These are phyloP conservation scores for Rhogogaster chlorosoma DNA, from an alignment of 2,888 invertebrate species.

Conservation along the genomic window DNA sequence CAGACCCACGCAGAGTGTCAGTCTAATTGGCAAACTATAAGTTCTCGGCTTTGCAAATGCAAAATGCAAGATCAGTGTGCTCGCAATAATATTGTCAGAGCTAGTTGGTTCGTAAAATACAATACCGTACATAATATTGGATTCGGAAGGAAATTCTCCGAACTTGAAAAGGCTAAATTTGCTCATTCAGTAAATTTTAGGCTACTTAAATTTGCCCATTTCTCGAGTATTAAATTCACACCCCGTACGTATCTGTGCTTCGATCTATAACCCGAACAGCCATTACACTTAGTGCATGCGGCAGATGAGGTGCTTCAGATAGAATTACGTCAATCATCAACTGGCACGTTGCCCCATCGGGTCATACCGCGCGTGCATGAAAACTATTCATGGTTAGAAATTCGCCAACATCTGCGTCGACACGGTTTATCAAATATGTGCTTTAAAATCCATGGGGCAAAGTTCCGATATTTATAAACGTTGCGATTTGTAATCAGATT, in stretches of 20 bases:
- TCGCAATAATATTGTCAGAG: neutral
- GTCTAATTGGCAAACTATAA: neutral
- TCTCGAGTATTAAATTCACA: neutral
- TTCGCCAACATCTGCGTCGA: neutral
- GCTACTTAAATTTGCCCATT: neutral
- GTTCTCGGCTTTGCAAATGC: neutral
- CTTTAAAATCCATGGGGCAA: neutral
- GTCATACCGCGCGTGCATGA: neutral
- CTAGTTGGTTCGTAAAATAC: neutral
- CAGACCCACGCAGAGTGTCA: neutral
- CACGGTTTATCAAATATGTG: neutral
- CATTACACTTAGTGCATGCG: constrained; percentile 6
- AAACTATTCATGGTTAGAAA: neutral
- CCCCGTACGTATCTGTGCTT: neutral
- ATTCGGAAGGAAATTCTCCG: neutral
- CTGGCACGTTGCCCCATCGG: constrained; percentile 3
- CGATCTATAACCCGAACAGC: neutral
- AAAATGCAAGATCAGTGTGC: neutral
- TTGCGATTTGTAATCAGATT: neutral
- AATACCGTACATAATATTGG: neutral
- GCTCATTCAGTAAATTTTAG: neutral
- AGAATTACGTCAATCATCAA: constrained; percentile 25
- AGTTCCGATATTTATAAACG: neutral
- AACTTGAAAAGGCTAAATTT: neutral
- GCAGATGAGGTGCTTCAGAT: neutral